Base-by-base conservation (phyloP, 2,113 vertebrate genomes). In the Nerophis ophidion region DNA sequence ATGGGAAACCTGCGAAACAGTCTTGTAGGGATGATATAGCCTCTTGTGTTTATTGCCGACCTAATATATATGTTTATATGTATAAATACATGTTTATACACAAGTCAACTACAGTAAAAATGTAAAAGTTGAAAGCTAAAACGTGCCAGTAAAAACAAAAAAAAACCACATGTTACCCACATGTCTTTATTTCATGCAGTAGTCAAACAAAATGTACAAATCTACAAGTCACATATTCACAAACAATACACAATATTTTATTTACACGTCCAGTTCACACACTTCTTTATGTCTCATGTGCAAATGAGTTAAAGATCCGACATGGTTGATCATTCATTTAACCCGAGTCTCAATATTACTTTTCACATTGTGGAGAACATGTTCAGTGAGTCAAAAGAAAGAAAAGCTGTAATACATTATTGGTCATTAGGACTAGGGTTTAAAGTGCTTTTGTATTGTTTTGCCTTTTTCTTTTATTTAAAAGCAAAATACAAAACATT, bases 131-230 rank as follows among this genome's bases (percentile, higher is more conserved):
- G 9, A 11, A 44, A 44, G 9, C 11, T 12, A 11, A 44, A 44
- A 3, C 11, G 5, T 44, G 26, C 26, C 26, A 26, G 26, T 26
- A 26, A 26, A 26, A 26, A 26, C 3, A 26, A 8, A 26, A 26
- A 26, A 26, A 8, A 6, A 34, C 15, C 26, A 2, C 13, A 10
- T 54, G 8, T 35, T 7, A 35, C 14, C 16, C 52, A 72, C 55
- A 77, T 74, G 69, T 40, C 36, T 81, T 83, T 81, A 74, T 80
- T 84, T 61, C 77, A 83, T 83, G 84, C 82, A 74, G 74, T 74
- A 14, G 63, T 81, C 68, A 68, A 67, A 66, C 70, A 77, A 36
- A 73, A 80, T 80, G 57, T 80, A 80, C 68, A 82, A 61, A 63
- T 63, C 14, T 33, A 58, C 60, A 81, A 47, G 26, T 72, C 61